A percentile compares a stretch with the other conserved stretches of the same genome.
Conservation (phyloP, 2,113 vertebrate species). For the Odobenus rosmarus region DNA sequence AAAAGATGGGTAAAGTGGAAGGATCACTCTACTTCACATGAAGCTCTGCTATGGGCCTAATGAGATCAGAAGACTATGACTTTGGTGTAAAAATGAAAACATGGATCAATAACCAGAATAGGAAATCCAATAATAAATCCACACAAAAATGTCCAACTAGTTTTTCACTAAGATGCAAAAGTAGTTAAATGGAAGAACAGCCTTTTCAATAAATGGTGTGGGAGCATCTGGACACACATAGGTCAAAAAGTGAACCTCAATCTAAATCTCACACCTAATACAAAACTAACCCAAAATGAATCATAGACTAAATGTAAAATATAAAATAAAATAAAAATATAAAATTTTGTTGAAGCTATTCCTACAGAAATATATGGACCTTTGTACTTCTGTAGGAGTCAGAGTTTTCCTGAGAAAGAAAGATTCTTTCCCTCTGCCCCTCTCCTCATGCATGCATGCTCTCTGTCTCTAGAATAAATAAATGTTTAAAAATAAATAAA, state of each 20-base stretch:
- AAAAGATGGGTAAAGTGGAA: not conserved
- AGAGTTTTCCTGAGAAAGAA: not conserved
- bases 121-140: not conserved
- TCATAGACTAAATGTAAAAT: not conserved
- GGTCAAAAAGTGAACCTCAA: not conserved
- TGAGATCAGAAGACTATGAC: not conserved
- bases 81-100: not conserved
- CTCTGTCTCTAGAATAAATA: not conserved
- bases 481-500: not conserved
- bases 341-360: not conserved
- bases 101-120: not conserved
- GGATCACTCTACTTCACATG: not conserved
- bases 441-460: not conserved
- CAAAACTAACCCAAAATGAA: not conserved
- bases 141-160: not conserved
- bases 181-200: not conserved
- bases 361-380: not conserved
- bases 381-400: not conserved
- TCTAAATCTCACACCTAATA: not conserved
- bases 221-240: not conserved
- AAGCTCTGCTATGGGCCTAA: not conserved
- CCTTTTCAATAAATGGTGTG: not conserved
- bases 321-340: not conserved
- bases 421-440: not conserved
- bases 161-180: not conserved